Evolutionary conservation across 1,140 invertebrate genomes (phyloP).

Genomic region (Lasioglossum albipes): DNA sequence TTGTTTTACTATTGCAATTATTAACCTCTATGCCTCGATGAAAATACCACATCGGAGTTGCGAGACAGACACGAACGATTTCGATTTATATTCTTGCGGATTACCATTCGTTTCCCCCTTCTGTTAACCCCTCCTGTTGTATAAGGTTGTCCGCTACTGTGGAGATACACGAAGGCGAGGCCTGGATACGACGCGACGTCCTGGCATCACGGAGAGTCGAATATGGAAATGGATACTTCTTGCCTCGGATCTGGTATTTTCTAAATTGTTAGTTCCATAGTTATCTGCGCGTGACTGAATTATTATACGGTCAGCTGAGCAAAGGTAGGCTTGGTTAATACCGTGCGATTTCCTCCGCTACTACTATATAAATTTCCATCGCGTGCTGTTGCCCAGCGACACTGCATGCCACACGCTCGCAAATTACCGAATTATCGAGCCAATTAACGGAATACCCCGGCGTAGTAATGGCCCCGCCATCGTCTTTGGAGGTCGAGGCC

Average conservation of each 20-base stretch:
- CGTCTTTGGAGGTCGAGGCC: not conserved
- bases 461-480: not conserved
- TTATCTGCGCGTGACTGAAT: constrained; percentile 25
- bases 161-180: not conserved
- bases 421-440: constrained; percentile 18
- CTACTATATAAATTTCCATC: constrained; percentile 17
- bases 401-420: not conserved
- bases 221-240: constrained; percentile 22
- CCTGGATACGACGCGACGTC: not conserved
- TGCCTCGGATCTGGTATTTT: not conserved
- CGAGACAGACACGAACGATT: too few relatives aligned
- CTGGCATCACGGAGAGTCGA: not conserved
- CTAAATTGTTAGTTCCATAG: constrained; percentile 5
- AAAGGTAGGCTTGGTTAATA: not conserved
- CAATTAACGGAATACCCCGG: constrained; percentile 5
- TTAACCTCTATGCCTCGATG: too few relatives aligned
- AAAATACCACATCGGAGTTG: too few relatives aligned
- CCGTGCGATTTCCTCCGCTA: not conserved
- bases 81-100: too few relatives aligned
- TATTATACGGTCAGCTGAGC: constrained; percentile 2
- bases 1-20: too few relatives aligned
- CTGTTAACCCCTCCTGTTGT: not conserved
- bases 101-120: constrained; percentile 1
- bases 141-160: not conserved
- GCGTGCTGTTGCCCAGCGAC: not conserved